Base-by-base conservation (phyloP, 1,140 invertebrate species). In the Drosophila truncata region DNA sequence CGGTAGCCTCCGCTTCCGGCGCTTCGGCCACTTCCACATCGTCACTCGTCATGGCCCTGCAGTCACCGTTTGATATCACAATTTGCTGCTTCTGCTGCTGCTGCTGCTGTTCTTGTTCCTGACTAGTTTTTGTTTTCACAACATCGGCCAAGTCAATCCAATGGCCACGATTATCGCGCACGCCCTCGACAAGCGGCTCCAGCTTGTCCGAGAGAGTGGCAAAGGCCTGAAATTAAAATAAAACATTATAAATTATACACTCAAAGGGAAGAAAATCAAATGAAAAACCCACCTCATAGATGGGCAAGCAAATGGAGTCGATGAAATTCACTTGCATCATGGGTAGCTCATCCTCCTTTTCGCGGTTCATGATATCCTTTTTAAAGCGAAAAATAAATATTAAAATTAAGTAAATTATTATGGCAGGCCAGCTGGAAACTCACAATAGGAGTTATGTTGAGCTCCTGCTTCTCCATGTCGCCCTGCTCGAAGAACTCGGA, bases 281-380 rank as follows among this genome's bases (percentile, higher is more conserved):
- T n/a, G 3, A 11, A 20, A 20, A 29, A 76, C 75, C 93, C 94
- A 99, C 98, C 95, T 98, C 96, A 93, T 99, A 99, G 92, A 99
- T 97, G 50, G 98, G 98, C 82, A 98, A 93, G 93, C 98, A 99
- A 85, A 99, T 98, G 27, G 97, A 97, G 93, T 99, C 98, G 77
- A 99, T 99, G 93, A 99, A 99, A 58, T 96, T 97, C 71, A 99
- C 97, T 95, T 99, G 98, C 98, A 99, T 98, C 91, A 96, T 95
- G 47, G 98, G 98, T 78, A 99, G 94, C 92, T 99, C 96, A 91
- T 98, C 97, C 93, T 98, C 97, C 93, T 98, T 98, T 86, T 99
- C 98, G 92, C 98, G 94, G 93, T 99, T 98, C 98, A 99, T 99
- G 93, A 99, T 98, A 88, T 98, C 97, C 97, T 98, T 55, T 1